Conservation (phyloP, 2,797 vertebrate genomes). For the Chrosomus eos region DNA sequence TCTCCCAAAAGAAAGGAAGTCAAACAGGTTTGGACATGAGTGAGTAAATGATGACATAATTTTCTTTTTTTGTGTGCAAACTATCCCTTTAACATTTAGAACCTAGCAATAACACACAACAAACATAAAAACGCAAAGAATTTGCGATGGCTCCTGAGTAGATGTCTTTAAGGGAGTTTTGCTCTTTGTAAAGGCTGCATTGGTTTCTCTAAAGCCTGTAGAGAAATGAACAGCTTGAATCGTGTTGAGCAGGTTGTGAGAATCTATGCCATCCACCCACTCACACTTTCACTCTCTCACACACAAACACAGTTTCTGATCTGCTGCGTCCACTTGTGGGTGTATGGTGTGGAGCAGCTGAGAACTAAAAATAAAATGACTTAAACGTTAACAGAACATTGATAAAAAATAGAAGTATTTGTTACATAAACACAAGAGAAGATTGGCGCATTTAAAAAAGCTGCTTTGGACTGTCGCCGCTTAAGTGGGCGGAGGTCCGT, state of each 20-base stretch:
- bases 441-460: background rate
- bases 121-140: background rate
- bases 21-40: background rate
- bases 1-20: background rate
- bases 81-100: background rate
- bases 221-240: constrained; percentile 60
- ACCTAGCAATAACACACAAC: background rate
- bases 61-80: background rate
- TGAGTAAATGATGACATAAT: background rate
- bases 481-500: constrained; percentile 89
- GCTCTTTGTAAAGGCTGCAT: constrained; percentile 21
- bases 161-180: constrained; percentile 33
- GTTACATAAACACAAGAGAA: background rate
- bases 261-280: constrained; percentile 48
- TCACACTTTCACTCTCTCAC: constrained; percentile 37
- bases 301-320: constrained; percentile 38
- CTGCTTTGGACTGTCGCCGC: background rate
- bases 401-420: background rate
- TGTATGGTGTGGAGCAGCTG: constrained; percentile 28
- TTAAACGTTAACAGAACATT: constrained; percentile 10
- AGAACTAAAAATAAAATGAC: constrained; percentile 23
- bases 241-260: constrained; percentile 57
- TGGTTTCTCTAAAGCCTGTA: constrained; percentile 41
- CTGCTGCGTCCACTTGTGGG: constrained; percentile 49
- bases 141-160: constrained; percentile 21